phyloP scores from a whole-genome alignment of 2,888 invertebrate genomes.

The Galeopsomyia nigrocyanea region DNA sequence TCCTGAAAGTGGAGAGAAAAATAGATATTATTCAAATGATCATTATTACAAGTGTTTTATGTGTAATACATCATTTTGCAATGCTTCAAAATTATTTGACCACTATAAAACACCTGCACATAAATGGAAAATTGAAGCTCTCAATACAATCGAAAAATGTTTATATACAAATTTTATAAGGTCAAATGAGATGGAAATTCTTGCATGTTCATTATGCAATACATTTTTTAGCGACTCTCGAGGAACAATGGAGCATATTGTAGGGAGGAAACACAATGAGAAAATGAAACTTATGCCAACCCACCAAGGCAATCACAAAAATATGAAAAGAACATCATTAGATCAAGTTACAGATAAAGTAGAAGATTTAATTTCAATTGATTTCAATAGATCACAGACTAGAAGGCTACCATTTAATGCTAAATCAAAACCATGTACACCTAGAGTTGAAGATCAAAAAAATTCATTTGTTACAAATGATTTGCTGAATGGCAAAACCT shows the following conservation, averaged over 20 bases:
- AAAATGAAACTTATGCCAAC: too few relatives aligned
- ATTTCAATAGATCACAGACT: neutral
- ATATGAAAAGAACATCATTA: neutral
- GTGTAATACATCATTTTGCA: neutral
- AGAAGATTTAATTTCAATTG: neutral
- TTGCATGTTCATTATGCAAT: too few relatives aligned
- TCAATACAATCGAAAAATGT: neutral
- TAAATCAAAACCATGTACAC: neutral
- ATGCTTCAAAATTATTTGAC: neutral
- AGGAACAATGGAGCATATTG: too few relatives aligned
- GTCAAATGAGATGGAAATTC: too few relatives aligned
- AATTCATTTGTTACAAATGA: constrained; percentile 10
- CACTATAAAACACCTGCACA: neutral
- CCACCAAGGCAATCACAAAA: too few relatives aligned
- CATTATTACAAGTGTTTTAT: neutral
- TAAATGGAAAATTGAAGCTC: neutral
- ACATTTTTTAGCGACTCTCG: too few relatives aligned
- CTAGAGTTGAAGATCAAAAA: constrained; percentile 4
- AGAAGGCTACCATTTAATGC: constrained; percentile 1
- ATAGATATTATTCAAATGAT: neutral
- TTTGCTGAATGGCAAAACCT: constrained; percentile 2
- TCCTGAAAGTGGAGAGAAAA: neutral
- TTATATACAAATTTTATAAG: too few relatives aligned
- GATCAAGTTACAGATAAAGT: constrained; percentile 4
- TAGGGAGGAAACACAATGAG: too few relatives aligned